phyloP scores from a whole-genome alignment of 92 coral and sea anemone species.

The Phenganax marumi region DNA sequence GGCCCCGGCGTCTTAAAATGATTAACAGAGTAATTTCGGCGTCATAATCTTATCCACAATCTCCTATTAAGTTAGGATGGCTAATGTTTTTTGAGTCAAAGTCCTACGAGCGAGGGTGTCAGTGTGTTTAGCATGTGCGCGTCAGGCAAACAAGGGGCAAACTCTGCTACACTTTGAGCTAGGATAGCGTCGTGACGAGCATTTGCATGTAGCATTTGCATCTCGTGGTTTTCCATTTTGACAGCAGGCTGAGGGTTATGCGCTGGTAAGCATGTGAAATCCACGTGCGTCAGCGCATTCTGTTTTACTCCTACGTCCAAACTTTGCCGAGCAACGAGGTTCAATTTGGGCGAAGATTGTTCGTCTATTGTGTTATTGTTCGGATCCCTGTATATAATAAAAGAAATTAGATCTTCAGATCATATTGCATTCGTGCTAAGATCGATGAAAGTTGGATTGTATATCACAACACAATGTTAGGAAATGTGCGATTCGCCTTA shows the following conservation, averaged over 20 bases:
- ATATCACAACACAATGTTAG: slow-evolving; percentile 30
- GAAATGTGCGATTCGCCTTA: slow-evolving; percentile 2
- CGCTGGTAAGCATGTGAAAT: slow-evolving; percentile 18
- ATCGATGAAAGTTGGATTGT: slow-evolving; percentile 7
- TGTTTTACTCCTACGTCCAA: slow-evolving; percentile 17
- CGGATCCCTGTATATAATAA: slow-evolving; percentile 20
- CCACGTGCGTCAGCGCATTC: slow-evolving; percentile 29
- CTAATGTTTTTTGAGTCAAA: slow-evolving; percentile 31
- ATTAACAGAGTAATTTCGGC: too few relatives aligned
- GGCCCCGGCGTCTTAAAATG: too few relatives aligned
- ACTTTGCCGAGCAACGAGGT: neutral
- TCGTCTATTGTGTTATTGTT: slow-evolving; percentile 34
- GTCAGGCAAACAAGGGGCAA: slow-evolving; percentile 89
- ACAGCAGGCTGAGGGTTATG: slow-evolving; percentile 36
- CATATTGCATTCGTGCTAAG: slow-evolving; percentile 19
- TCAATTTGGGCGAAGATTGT: slow-evolving; percentile 25
- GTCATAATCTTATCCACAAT: neutral
- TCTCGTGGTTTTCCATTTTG: slow-evolving; percentile 89
- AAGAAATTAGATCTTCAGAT: neutral
- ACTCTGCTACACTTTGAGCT: slow-evolving; percentile 64
- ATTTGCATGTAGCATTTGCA: slow-evolving; percentile 76
- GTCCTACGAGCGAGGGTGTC: slow-evolving; percentile 95
- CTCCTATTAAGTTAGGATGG: too few relatives aligned
- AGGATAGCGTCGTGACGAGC: slow-evolving; percentile 73
- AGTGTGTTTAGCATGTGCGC: slow-evolving; percentile 92